Evolutionary conservation across 2,113 vertebrate species (phyloP).

Genomic region (Coptodon rendalli): DNA sequence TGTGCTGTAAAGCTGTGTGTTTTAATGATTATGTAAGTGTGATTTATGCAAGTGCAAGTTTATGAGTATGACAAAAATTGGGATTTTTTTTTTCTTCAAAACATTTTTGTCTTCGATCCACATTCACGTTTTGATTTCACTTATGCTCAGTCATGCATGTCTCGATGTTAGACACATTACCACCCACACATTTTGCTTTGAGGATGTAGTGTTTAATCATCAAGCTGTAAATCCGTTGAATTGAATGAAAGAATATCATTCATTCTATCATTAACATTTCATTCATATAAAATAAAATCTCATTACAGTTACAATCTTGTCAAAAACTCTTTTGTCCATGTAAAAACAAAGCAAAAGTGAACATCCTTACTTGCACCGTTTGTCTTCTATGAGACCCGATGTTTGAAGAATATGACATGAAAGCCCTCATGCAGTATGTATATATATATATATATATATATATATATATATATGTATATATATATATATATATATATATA

Average conservation of each 20-base stretch:
- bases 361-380: neutral
- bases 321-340: neutral
- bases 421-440: neutral
- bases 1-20: neutral
- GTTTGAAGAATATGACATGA: neutral
- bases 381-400: neutral
- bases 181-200: slow-evolving; percentile 6
- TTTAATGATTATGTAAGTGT: neutral
- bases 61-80: neutral
- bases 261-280: neutral
- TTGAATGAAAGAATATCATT: neutral
- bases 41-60: neutral
- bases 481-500: no score
- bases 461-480: neutral
- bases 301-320: neutral
- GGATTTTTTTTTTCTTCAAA: neutral
- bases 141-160: neutral
- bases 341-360: neutral
- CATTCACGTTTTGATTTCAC: neutral
- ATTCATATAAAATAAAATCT: slow-evolving; percentile 21
- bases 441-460: no score
- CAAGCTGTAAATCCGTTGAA: neutral
- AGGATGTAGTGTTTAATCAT: neutral
- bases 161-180: neutral
- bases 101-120: neutral